Conservation (phyloP, 1,140 invertebrate species). For the Euwallacea similis region DNA sequence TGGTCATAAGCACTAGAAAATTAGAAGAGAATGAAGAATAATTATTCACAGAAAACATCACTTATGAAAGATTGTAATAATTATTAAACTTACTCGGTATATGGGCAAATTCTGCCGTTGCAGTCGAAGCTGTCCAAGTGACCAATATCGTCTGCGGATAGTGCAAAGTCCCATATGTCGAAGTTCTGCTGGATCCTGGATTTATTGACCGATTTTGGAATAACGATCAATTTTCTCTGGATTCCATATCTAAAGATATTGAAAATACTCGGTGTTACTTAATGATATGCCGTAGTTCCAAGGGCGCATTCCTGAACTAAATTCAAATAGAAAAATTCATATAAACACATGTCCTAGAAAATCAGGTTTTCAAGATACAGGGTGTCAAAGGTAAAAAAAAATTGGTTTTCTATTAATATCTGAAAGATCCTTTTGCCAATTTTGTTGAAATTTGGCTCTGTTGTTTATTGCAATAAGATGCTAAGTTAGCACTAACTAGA, state of each 20-base stretch:
- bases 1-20: constrained; percentile 29
- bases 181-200: constrained; percentile 44
- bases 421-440: no score
- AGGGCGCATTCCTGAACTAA: no score
- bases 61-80: background rate
- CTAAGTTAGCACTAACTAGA: no score
- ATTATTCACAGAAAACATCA: background rate
- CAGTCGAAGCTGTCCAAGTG: constrained; percentile 44
- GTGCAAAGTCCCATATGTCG: constrained; percentile 45
- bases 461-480: no score
- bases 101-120: constrained; percentile 46
- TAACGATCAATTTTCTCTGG: constrained; percentile 42
- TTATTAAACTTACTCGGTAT: constrained; percentile 44
- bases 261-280: no score
- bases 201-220: constrained; percentile 47
- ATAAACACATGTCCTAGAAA: no score
- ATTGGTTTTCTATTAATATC: no score
- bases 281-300: no score
- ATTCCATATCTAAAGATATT: constrained; percentile 35
- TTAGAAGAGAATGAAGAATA: constrained; percentile 14
- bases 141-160: constrained; percentile 41
- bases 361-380: no score
- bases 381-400: no score
- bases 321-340: no score
- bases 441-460: no score